These are phyloP conservation scores for Trissonchulus latispiculum DNA, from an alignment of 2,888 invertebrate species.

Conservation along the genomic window DNA sequence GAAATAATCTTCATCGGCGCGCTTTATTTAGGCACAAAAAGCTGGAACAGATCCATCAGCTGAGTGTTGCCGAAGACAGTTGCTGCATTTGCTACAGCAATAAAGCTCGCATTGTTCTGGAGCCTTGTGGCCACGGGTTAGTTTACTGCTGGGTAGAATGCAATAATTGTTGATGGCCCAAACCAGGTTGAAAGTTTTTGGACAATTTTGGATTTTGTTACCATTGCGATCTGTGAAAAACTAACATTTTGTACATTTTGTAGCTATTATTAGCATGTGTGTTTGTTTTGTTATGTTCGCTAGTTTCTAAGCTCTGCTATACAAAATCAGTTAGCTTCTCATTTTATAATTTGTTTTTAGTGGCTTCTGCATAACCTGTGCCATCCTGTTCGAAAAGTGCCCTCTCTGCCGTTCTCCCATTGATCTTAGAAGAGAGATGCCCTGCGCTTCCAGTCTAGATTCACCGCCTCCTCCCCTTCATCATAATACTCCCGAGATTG, in stretches of 20 bases:
- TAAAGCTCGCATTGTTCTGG: constrained; percentile 60
- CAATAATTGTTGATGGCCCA: too few species aligned
- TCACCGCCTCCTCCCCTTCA: too few species aligned
- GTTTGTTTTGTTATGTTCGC: too few species aligned
- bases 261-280: too few species aligned
- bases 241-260: too few species aligned
- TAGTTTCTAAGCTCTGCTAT: too few species aligned
- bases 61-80: constrained; percentile 56
- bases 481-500: too few species aligned
- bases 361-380: constrained; percentile 72
- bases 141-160: too few species aligned
- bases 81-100: constrained; percentile 78
- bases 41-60: constrained; percentile 61
- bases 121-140: constrained; percentile 75
- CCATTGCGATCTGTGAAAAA: too few species aligned
- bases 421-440: constrained; percentile 35
- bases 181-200: too few species aligned
- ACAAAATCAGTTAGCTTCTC: neutral
- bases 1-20: neutral
- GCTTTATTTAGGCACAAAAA: constrained; percentile 57
- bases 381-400: constrained; percentile 66
- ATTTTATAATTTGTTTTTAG: constrained; percentile 48
- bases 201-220: too few species aligned
- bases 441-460: too few species aligned
- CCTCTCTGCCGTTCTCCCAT: constrained; percentile 72